Evolutionary conservation across 2,888 invertebrate genomes (phyloP), one percentile per base, ranked within the genome.

Genomic region (Machimus atricapillus): DNA sequence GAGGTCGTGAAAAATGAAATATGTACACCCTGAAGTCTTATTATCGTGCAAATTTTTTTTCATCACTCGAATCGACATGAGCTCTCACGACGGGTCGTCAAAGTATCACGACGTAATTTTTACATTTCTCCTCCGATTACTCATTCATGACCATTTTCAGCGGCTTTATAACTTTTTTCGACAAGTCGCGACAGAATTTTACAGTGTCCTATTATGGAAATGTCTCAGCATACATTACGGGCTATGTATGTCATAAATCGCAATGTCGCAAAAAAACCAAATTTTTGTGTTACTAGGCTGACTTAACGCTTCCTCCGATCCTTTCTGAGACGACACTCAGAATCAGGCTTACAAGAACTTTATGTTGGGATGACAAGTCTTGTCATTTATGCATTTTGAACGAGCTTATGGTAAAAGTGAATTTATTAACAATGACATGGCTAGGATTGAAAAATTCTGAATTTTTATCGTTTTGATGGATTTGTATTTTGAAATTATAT

Each of bases 221-320:
- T 66, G 27, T 14, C 34, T 82, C 66, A 34, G 82, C 56, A 82
- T 31, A 81, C 8, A 82, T 52, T 52, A 82, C 31, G 8, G 9
- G 23, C 27, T 16, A n/a, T 79, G 79, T 52, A 16, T n/a, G 31
- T 27, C 58, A 82, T 82, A 82, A 82, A 82, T 82, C 40, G 58
- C 19, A 34, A 31, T 37, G 34, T 52, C 34, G 19, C 82, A 37
- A 52, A 56, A 82, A 58, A 56, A 19, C 34, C 58, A 8, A 37
- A 58, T 58, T 82, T 27, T 12, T 9, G 12, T 27, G 43, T 34
- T 34, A n/a, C 31, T 82, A 16, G 56, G 14, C 37, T 37, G 58
- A 12, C 82, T 58, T 82, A 14, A 56, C 19, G 31, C 27, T 19
- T 58, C 58, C 12, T 58, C 58, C 12, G 66, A 66, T 19, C 43